These are phyloP conservation scores for Porites lutea DNA, from an alignment of 64 coral and sea anemone species.

Conservation along the genomic window DNA sequence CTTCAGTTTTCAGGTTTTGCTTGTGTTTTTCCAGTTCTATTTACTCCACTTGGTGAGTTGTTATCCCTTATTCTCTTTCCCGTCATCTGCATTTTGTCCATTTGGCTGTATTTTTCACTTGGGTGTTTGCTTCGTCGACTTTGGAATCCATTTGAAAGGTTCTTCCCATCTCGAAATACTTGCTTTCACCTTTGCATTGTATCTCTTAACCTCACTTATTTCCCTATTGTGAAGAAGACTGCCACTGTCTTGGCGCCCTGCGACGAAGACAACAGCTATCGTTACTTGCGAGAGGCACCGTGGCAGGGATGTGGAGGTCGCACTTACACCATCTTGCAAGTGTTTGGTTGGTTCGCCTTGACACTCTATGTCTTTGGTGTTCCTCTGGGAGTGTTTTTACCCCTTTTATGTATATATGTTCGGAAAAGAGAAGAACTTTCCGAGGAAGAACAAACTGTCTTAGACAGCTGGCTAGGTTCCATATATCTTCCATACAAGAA, in stretches of 20 bases:
- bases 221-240: constrained; percentile 77
- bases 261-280: not conserved
- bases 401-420: constrained; percentile 37
- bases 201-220: constrained; percentile 83
- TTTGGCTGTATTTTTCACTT: constrained; percentile 46
- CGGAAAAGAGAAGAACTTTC: constrained; percentile 1
- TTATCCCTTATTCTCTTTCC: constrained; percentile 63
- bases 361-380: constrained; percentile 63
- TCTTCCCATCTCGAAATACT: constrained; percentile 27
- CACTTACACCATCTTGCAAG: constrained; percentile 19
- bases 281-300: constrained; percentile 63
- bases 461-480: constrained; percentile 73
- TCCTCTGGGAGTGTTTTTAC: constrained; percentile 67
- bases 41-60: constrained; percentile 74
- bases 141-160: constrained; percentile 23
- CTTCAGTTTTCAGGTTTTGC: constrained; percentile 75
- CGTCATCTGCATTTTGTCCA: not conserved
- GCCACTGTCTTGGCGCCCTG: constrained; percentile 66
- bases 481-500: constrained; percentile 74
- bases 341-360: constrained; percentile 41
- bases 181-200: constrained; percentile 67
- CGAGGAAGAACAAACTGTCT: constrained; percentile 26
- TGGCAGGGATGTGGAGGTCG: constrained; percentile 67
- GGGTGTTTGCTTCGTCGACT: not conserved
- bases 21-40: constrained; percentile 63